Conservation (phyloP, 2,888 invertebrate species). For the Psylliodes chrysocephalus region DNA sequence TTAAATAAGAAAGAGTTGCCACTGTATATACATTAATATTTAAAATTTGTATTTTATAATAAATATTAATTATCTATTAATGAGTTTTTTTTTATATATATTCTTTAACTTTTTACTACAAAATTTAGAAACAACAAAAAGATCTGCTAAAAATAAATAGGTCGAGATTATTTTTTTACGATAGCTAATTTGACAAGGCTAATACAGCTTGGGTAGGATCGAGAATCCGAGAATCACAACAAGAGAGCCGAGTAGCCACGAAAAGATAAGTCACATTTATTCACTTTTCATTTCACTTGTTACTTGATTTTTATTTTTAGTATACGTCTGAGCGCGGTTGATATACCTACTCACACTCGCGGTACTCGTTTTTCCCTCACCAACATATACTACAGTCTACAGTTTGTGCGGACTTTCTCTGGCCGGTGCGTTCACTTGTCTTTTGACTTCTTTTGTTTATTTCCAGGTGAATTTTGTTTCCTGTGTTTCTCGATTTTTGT, state of each 20-base stretch:
- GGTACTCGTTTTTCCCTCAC: too few species aligned
- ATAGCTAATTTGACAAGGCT: conserved; percentile 1
- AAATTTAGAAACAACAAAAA: too few species aligned
- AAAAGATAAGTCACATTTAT: conserved; percentile 28
- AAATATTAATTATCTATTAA: too few species aligned
- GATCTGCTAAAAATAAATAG: too few species aligned
- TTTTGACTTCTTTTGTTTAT: conserved; percentile 31
- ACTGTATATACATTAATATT: too few species aligned
- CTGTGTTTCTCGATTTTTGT: conserved; percentile 10
- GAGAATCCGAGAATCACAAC: conserved; percentile 2
- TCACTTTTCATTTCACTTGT: conserved; percentile 24
- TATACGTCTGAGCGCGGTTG: neutral
- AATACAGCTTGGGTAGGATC: neutral
- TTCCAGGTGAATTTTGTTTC: conserved; percentile 33
- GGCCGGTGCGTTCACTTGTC: conserved; percentile 6
- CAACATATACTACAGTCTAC: too few species aligned
- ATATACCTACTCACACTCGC: too few species aligned
- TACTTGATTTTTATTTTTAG: conserved; percentile 15
- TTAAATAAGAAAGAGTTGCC: too few species aligned
- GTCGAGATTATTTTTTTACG: neutral
- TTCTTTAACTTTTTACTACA: too few species aligned
- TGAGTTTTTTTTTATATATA: too few species aligned
- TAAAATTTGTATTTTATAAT: too few species aligned
- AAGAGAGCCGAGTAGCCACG: neutral
- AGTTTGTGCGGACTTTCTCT: conserved; percentile 23